Base-by-base conservation (phyloP, 1,140 invertebrate species). In the Drosophila saltans region DNA sequence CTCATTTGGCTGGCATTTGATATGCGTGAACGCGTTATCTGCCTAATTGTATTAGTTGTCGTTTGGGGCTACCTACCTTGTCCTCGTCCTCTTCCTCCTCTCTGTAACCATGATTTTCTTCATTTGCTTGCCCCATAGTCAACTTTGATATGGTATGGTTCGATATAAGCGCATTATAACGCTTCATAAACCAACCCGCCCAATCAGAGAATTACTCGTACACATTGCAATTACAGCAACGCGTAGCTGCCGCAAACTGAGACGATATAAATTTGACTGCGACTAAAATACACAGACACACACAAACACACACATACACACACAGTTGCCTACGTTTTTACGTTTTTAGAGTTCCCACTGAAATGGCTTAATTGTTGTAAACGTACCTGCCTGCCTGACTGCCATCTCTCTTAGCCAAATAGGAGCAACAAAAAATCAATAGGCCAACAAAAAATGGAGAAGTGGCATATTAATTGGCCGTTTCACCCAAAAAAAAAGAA, bases 101-200 rank as follows among this genome's bases (percentile, higher is more conserved):
- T 36, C 3, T 36, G 33, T 7, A 36, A 36, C 4, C 33, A 36
- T 36, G 33, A 36, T 3, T 36, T 3, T 36, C 33, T 36, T 36
- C 33, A 3, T 36, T 36, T 16, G 16, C 16, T 36, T 30, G 28
- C 36, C 36, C 36, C 6, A 9, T 9, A 9, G 2, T 21, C 45
- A 63, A 61, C 65, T 66, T 67, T 43, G 52, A 66, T 67, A 52
- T 59, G 66, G 33, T 56, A 81, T 72, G 55, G 56, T 64, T 41
- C 64, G 58, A 69, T 68, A 77, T 86, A 86, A 86, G 80, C 83
- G 80, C 83, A 86, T 86, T 86, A 88, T 88, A 78, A 78, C 80
- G 83, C 80, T 78, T 83, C 84, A 88, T 81, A 77, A 78, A 64
- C 45, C 72, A 36, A 58, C 66, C 40, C 80, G 75, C 56, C 69